phyloP scores from a whole-genome alignment of 2,888 invertebrate genomes.

The Cremastobaeus sp. region DNA sequence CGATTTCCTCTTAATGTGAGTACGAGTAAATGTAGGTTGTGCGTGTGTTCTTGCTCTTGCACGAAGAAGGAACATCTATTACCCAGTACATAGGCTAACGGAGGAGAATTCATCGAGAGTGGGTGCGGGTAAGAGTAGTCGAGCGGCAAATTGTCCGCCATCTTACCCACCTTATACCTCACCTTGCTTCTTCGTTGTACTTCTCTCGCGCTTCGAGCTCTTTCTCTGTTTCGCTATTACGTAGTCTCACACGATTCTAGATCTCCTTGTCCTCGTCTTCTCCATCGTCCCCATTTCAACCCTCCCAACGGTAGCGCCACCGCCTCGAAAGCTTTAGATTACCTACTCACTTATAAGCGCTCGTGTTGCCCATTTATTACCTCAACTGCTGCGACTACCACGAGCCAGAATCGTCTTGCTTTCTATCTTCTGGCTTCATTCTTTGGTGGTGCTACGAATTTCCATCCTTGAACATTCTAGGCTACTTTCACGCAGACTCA shows the following conservation, averaged over 20 bases:
- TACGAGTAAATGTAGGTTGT: constrained; percentile 42
- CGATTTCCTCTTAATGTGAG: constrained; percentile 40
- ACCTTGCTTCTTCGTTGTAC: constrained; percentile 67
- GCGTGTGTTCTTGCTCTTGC: constrained; percentile 55
- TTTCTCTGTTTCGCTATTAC: constrained; percentile 34
- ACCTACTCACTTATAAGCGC: constrained; percentile 77
- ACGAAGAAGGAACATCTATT: constrained; percentile 77
- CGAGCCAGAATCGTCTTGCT: constrained; percentile 65
- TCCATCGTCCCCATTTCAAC: constrained; percentile 52
- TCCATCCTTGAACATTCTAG: constrained; percentile 52
- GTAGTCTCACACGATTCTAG: constrained; percentile 44
- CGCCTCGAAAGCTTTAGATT: constrained; percentile 68
- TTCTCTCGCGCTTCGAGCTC: neutral
- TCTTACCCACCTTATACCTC: constrained; percentile 78
- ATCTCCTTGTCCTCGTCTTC: constrained; percentile 57
- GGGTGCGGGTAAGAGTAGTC: constrained; percentile 77
- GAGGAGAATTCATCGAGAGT: constrained; percentile 66
- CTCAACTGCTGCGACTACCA: constrained; percentile 72
- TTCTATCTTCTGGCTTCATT: constrained; percentile 57
- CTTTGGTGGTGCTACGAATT: constrained; percentile 43
- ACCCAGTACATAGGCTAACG: constrained; percentile 72
- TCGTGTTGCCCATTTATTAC: constrained; percentile 78
- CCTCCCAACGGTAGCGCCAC: constrained; percentile 58
- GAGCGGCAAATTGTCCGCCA: constrained; percentile 79
- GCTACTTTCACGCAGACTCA: constrained; percentile 54